Percentiles rank a stretch among this genome's conserved stretches.
Evolutionary conservation across 2,113 vertebrate species (phyloP).

Genomic region (Chionis minor): DNA sequence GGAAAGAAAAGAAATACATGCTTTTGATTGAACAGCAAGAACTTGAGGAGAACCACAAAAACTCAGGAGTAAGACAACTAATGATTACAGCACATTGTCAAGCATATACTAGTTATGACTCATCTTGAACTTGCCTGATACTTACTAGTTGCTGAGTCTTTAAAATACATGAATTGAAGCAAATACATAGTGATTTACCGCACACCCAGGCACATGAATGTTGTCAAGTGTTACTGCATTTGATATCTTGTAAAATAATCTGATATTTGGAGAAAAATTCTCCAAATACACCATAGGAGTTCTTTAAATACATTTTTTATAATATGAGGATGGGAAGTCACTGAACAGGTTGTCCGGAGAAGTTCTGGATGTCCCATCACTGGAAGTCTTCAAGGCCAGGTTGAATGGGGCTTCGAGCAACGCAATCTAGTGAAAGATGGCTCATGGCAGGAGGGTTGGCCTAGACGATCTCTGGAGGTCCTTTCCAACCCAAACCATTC

Average conservation of each 20-base stretch:
- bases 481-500: background rate
- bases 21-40: background rate
- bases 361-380: background rate
- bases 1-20: background rate
- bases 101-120: background rate
- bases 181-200: background rate
- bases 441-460: background rate
- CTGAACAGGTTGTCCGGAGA: background rate
- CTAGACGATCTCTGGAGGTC: background rate
- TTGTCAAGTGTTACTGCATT: background rate
- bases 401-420: background rate
- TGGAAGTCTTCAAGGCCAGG: background rate
- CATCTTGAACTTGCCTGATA: background rate
- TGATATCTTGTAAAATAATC: background rate
- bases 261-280: background rate
- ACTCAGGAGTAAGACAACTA: background rate
- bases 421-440: background rate
- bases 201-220: background rate
- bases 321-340: background rate
- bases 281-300: background rate
- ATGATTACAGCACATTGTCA: background rate
- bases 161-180: background rate
- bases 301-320: background rate
- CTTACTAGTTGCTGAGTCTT: background rate
- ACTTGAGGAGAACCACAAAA: background rate